phyloP scores from a whole-genome alignment of 2,113 vertebrate genomes.

The Chaenogobius annularis region DNA sequence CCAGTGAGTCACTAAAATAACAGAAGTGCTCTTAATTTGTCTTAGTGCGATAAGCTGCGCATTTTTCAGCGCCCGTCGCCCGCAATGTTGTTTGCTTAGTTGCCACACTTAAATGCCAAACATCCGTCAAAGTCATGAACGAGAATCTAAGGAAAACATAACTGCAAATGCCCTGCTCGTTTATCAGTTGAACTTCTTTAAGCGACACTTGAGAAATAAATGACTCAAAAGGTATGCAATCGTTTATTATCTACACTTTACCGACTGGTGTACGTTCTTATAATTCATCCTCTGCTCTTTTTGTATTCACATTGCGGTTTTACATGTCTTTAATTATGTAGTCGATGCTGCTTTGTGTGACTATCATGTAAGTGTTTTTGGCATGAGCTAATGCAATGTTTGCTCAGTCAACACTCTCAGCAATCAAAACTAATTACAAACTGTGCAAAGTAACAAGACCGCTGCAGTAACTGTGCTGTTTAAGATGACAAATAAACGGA shows the following conservation, averaged over 20 bases:
- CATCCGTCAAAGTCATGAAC: slow-evolving; percentile 38
- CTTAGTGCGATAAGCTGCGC: slow-evolving; percentile 19
- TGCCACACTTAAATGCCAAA: slow-evolving; percentile 35
- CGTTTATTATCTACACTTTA: neutral
- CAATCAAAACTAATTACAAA: neutral
- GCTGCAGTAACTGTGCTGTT: too few relatives aligned
- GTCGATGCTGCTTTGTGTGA: neutral
- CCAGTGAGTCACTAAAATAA: slow-evolving; percentile 42
- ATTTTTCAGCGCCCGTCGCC: slow-evolving; percentile 21
- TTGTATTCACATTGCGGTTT: neutral
- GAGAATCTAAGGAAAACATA: neutral
- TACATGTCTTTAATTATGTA: neutral
- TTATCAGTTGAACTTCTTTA: neutral
- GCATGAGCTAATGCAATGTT: neutral
- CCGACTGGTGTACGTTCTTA: neutral
- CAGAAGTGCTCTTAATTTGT: slow-evolving; percentile 43
- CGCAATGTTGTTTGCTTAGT: slow-evolving; percentile 32
- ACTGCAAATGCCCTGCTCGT: neutral
- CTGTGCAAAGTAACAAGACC: neutral
- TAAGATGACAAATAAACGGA: too few relatives aligned
- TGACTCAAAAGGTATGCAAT: neutral
- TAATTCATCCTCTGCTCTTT: neutral
- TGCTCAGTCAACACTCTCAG: neutral
- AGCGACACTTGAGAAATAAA: neutral
- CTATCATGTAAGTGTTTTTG: neutral